Conservation (phyloP, 2,888 invertebrate genomes). For the Xylophagus ater region DNA sequence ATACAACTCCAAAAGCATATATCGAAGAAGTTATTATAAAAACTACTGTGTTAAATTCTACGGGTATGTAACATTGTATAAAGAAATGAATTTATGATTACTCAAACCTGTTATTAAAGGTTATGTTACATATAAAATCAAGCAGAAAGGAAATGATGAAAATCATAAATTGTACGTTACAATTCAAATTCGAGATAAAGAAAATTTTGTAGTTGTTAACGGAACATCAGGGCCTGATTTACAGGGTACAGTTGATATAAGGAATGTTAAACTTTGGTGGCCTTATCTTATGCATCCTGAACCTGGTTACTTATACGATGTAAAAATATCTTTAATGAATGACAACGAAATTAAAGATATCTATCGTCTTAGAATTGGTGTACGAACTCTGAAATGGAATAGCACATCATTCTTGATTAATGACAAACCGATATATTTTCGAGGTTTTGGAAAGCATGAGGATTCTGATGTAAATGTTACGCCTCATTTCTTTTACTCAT, state of each 20-base stretch:
- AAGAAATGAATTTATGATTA: too few species aligned
- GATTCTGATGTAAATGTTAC: slow-evolving; percentile 71
- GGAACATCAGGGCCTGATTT: slow-evolving; percentile 42
- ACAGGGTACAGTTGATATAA: slow-evolving; percentile 52
- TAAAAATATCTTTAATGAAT: slow-evolving; percentile 47
- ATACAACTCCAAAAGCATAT: slow-evolving; percentile 72
- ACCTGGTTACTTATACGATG: slow-evolving; percentile 77
- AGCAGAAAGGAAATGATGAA: slow-evolving; percentile 34
- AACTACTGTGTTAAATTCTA: slow-evolving; percentile 60
- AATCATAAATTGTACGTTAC: slow-evolving; percentile 33
- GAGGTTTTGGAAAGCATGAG: slow-evolving; percentile 92
- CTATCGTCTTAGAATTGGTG: slow-evolving; percentile 76
- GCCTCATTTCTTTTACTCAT: too few species aligned
- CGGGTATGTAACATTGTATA: too few species aligned
- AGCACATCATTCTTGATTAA: slow-evolving; percentile 69
- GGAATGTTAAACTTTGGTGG: slow-evolving; percentile 80
- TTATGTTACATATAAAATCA: slow-evolving; percentile 36
- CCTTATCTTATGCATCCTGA: slow-evolving; percentile 73
- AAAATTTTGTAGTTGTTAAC: slow-evolving; percentile 46
- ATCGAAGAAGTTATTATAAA: slow-evolving; percentile 76
- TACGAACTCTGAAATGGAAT: slow-evolving; percentile 71
- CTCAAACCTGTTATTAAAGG: too few species aligned
- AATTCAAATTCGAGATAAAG: slow-evolving; percentile 44
- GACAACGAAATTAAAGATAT: slow-evolving; percentile 48
- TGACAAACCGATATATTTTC: slow-evolving; percentile 72